Percentiles rank a stretch among this genome's conserved stretches.
Evolutionary conservation across 2,113 vertebrate genomes (phyloP).

Genomic region (Etheostoma cragini): DNA sequence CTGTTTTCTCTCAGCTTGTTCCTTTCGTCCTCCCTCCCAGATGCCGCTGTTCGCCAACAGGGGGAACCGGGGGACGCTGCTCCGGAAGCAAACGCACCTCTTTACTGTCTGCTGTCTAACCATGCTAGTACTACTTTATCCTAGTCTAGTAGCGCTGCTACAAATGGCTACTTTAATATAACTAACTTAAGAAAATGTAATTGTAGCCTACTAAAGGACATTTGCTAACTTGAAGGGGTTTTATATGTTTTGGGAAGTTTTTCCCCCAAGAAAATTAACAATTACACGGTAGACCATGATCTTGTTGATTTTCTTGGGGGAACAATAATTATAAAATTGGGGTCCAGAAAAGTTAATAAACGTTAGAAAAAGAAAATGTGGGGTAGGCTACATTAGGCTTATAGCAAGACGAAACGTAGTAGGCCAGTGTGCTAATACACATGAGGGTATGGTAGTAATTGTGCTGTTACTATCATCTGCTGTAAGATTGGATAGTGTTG

Average conservation of each 20-base stretch:
- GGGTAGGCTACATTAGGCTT: no score
- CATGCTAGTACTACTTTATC: no score
- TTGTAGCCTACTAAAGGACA: no score
- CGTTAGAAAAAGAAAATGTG: no score
- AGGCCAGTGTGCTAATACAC: not conserved
- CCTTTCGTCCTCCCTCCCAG: slow-evolving; percentile 64
- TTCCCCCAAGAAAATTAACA: not conserved
- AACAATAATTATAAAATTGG: no score
- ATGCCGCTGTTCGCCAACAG: slow-evolving; percentile 65
- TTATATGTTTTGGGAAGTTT: not conserved
- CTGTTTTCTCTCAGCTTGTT: slow-evolving; percentile 48
- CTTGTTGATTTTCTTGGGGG: no score
- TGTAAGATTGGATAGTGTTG: no score
- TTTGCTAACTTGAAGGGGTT: not conserved
- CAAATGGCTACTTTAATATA: not conserved
- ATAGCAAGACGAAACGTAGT: not conserved
- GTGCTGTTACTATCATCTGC: not conserved
- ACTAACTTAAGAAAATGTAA: not conserved
- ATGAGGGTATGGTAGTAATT: not conserved
- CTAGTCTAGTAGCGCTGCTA: no score
- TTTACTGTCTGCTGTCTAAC: not conserved
- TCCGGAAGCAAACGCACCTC: slow-evolving; percentile 74
- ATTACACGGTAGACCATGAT: no score
- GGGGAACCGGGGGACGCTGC: slow-evolving; percentile 65
- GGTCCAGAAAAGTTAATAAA: no score